Conservation (phyloP, 2,797 vertebrate species). For the Simalia tracyae region DNA sequence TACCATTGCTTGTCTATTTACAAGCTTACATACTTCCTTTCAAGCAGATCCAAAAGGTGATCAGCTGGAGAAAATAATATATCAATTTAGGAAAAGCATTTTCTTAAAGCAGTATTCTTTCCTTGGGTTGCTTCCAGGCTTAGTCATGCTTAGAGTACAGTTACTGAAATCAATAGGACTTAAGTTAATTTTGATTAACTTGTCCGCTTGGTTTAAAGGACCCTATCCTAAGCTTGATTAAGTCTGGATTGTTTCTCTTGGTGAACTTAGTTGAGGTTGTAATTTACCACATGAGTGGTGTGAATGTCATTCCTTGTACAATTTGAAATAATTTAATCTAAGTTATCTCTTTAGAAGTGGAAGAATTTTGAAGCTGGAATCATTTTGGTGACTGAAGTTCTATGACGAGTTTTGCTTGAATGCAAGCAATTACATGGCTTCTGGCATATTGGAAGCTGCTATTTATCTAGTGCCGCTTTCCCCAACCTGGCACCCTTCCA, state of each 20-base stretch:
- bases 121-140: background rate
- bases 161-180: background rate
- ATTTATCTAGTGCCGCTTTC: background rate
- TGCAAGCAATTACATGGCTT: background rate
- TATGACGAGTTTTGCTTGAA: background rate
- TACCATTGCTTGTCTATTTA: slow-evolving; percentile 19
- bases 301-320: background rate
- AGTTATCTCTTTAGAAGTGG: background rate
- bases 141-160: background rate
- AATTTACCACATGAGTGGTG: background rate
- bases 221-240: background rate
- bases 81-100: slow-evolving; percentile 13
- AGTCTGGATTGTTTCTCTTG: background rate
- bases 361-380: background rate
- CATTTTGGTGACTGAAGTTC: background rate
- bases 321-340: background rate
- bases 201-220: background rate
- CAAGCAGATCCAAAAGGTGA: slow-evolving; percentile 21
- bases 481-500: background rate
- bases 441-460: background rate
- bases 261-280: background rate
- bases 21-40: slow-evolving; percentile 17
- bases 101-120: background rate
- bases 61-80: slow-evolving; percentile 5
- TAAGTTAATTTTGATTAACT: background rate